Base-by-base conservation (phyloP, 2,113 vertebrate species). In the Hyla sarda region DNA sequence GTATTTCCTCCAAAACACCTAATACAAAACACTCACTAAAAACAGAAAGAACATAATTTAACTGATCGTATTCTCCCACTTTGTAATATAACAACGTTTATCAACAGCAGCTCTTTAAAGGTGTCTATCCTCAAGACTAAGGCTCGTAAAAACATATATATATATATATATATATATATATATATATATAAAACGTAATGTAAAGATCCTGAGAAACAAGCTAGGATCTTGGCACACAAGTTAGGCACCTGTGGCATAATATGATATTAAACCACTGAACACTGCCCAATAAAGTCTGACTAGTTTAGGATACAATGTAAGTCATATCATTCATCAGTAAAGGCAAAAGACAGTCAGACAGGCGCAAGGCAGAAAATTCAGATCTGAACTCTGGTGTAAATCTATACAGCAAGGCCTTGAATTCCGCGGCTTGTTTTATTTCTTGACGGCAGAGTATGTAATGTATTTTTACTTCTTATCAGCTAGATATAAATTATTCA, bases 351-450 rank as follows among this genome's bases (percentile, higher is more conserved):
- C n/a, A 28, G 3, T 28, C 11, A 6, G 11, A 48, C 47, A 16
- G 62, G 28, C 25, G 58, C 6, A 6, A 65, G 28, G 62, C 65
- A 69, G 16, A 19, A 69, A 69, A 32, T 9, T 69, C 65, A 34
- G 73, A 25, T 28, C 47, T 19, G 28, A 50, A 52, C 25, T 50
- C 47, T 54, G 48, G 8, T 77, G 48, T 54, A 77, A 52, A 54
- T n/a, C 74, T 32, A 21, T 1, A 10, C 3, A 19, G 28, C 30
- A 3, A 52, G 74, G 16, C 48, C 48, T 30, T 77, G 74, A 77
- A 77, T 77, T 52, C 28, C 2, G 30, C 25, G 9, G 48, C 74
- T 77, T 50, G 74, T 54, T 54, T 77, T 50, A 52, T 54, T 77
- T 28, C 50, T 77, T 32, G n/a, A 45, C 17, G 5, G 11, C 58